Evolutionary conservation across 2,113 vertebrate species (phyloP).

Genomic region (Tachysurus vachellii): DNA sequence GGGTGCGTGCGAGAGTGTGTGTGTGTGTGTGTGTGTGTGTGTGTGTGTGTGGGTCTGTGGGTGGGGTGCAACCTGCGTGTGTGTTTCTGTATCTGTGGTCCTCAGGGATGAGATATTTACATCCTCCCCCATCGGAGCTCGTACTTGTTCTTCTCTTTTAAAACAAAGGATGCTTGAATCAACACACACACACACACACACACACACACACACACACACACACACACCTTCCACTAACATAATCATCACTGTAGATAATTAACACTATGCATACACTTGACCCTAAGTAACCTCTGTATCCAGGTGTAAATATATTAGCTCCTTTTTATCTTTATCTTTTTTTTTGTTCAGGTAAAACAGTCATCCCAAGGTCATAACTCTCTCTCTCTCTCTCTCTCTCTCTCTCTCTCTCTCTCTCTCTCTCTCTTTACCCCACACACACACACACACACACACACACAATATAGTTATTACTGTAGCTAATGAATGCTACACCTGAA

Average conservation of each 20-base stretch:
- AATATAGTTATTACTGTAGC: not conserved
- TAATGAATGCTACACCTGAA: not conserved
- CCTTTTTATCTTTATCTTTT: too few species aligned
- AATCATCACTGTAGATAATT: not conserved
- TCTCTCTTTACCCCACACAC: not conserved
- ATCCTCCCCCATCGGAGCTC: slow-evolving; percentile 35
- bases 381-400: not conserved
- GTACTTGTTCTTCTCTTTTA: slow-evolving; percentile 32
- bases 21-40: slow-evolving; percentile 18
- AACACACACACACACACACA: not conserved
- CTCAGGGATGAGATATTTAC: slow-evolving; percentile 37
- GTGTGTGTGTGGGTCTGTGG: not conserved
- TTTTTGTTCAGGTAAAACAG: too few species aligned
- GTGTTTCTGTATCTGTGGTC: slow-evolving; percentile 23
- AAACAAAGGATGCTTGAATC: slow-evolving; percentile 25
- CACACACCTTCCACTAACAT: slow-evolving; percentile 2
- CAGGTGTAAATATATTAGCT: not conserved
- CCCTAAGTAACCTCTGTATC: not conserved
- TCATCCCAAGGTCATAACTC: not conserved
- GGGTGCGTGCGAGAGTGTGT: slow-evolving; percentile 13
- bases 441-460: not conserved
- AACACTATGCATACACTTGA: not conserved
- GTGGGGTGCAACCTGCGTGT: slow-evolving; percentile 2
- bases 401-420: not conserved
- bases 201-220: not conserved